Conservation (phyloP, 2,797 vertebrate species). For the Petrocephalus sullivani region DNA sequence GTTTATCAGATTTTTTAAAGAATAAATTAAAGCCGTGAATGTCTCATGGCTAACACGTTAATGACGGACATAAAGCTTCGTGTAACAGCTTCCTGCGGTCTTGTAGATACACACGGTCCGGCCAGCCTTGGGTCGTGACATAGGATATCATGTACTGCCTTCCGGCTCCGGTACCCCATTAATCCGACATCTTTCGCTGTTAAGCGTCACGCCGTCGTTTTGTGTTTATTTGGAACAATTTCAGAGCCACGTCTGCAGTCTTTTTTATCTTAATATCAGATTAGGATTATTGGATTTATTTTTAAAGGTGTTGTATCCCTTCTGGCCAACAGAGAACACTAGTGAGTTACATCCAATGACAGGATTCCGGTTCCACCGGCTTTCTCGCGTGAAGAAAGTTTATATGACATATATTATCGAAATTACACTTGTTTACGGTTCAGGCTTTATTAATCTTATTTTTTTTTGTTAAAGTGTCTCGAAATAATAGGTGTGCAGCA, state of each 20-base stretch:
- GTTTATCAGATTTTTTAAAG: not conserved
- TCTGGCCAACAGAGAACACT: constrained; percentile 47
- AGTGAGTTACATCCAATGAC: constrained; percentile 31
- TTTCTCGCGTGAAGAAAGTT: not conserved
- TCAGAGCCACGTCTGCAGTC: not conserved
- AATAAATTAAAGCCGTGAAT: not conserved
- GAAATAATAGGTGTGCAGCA: not conserved
- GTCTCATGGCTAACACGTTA: not conserved
- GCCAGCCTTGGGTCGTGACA: not conserved
- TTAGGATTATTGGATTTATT: not conserved
- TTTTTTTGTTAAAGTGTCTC: not conserved
- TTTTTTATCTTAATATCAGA: not conserved
- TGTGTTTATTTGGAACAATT: not conserved
- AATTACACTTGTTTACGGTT: not conserved
- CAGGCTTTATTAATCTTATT: not conserved
- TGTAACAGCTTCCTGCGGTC: not conserved
- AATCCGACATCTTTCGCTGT: not conserved
- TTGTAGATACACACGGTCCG: not conserved
- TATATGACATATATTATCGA: not conserved
- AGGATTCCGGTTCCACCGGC: not conserved
- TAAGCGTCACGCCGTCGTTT: not conserved
- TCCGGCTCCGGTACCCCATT: not conserved
- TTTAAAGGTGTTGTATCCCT: not conserved
- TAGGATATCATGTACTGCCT: not conserved
- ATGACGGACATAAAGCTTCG: not conserved